Evolutionary conservation across 2,888 invertebrate genomes (phyloP).

Genomic region (Drosophila affinis): DNA sequence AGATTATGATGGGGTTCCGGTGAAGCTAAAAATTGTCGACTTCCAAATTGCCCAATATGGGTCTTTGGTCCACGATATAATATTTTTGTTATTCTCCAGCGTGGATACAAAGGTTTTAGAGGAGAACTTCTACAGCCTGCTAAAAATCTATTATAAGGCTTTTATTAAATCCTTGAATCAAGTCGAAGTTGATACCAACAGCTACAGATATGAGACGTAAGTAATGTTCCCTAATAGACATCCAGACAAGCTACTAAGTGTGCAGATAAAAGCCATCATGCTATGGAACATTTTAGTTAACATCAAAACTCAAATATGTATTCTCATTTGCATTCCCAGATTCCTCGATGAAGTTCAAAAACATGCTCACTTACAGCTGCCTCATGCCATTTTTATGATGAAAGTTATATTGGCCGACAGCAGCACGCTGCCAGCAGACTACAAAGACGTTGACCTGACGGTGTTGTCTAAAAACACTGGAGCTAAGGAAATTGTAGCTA

Average conservation of each 20-base stretch:
- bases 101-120: slow-evolving; percentile 83
- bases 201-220: slow-evolving; percentile 84
- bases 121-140: slow-evolving; percentile 84
- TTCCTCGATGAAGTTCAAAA: slow-evolving; percentile 83
- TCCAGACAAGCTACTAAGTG: neutral
- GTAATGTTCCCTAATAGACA: slow-evolving; percentile 11
- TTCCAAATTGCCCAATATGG: slow-evolving; percentile 86
- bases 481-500: slow-evolving; percentile 53
- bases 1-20: slow-evolving; percentile 81
- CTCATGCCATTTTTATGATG: slow-evolving; percentile 85
- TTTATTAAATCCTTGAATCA: slow-evolving; percentile 84
- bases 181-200: slow-evolving; percentile 82
- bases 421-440: slow-evolving; percentile 84
- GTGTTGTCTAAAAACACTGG: slow-evolving; percentile 75
- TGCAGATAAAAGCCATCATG: neutral
- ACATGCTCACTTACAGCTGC: slow-evolving; percentile 83
- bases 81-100: slow-evolving; percentile 86
- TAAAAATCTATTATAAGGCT: slow-evolving; percentile 85
- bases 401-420: slow-evolving; percentile 84
- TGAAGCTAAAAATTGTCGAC: slow-evolving; percentile 86
- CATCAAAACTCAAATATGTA: neutral
- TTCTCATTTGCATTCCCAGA: slow-evolving; percentile 48
- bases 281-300: neutral
- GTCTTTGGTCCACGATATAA: slow-evolving; percentile 85
- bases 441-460: slow-evolving; percentile 83